Evolutionary conservation across 2,113 vertebrate species (phyloP), one percentile per base, ranked within the genome.

Genomic region (Psettodes erumei): DNA sequence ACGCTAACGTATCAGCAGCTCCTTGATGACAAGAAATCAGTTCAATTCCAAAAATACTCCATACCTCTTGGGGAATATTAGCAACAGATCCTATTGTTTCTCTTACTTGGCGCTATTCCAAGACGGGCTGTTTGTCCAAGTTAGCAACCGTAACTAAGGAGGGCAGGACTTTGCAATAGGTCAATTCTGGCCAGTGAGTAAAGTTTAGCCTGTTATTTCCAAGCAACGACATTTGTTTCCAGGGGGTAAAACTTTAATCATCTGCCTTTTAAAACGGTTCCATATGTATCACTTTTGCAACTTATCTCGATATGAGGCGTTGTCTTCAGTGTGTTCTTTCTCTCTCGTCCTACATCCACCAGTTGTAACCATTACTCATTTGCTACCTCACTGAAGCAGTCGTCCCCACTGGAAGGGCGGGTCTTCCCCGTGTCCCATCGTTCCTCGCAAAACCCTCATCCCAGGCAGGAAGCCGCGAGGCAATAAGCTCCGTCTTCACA

Each of bases 401-500:
- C 85, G 77, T 88, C 91, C 93, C 94, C 88, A 78, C 85, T 86
- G 93, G 92, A 89, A 86, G 86, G 27, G 61, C 13, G 87, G 91
- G 91, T 94, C 92, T 92, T 94, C 91, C 93, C 77, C 75, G 91
- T 83, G 90, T 93, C 85, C 91, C 91, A 82, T 88, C 87, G 89
- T n/a, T 91, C 77, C 79, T 75, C 4, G 15, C 66, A 62, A n/a
- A n/a, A 91, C 85, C 89, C 92, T 86, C 84, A 86, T 95, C 94
- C 95, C 86, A 93, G 91, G 90, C 91, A n/a, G 94, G 95, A 96
- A 95, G 94, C 92, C 92, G 92, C 81, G 54, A 81, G 88, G 93
- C 93, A 93, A 94, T 94, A 94, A 93, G 95, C 95, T 94, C 90
- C 90, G 80, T 90, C 93, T 95, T 95, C 94, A 95, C 95, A 88